These are phyloP conservation scores for Odontesthes bonariensis DNA, from an alignment of 2,113 vertebrate genomes.

Conservation along the genomic window DNA sequence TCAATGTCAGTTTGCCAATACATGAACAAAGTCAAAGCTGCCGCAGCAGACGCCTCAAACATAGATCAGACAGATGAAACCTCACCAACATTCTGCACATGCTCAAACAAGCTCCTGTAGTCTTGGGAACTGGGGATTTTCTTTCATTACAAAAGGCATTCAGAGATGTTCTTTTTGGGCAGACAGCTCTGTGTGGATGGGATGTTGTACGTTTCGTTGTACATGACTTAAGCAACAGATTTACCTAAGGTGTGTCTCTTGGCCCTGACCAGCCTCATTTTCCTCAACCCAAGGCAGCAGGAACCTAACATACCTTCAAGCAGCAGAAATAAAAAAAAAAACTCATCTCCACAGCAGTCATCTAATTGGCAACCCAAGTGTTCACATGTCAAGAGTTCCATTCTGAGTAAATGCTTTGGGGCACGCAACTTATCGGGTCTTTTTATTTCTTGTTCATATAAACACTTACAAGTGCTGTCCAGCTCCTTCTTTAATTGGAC, in stretches of 20 bases:
- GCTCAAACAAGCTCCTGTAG: neutral
- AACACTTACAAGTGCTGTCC: neutral
- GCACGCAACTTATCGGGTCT: neutral
- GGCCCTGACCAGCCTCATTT: neutral
- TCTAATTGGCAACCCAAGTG: too few species aligned
- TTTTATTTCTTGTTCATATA: neutral
- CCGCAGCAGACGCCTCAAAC: neutral
- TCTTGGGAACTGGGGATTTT: neutral
- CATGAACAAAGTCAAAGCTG: neutral
- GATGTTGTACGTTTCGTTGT: neutral
- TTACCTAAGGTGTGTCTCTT: neutral
- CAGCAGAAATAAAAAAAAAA: neutral
- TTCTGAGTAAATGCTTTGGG: neutral
- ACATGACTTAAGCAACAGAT: too few species aligned
- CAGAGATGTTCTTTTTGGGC: neutral
- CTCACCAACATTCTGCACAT: neutral
- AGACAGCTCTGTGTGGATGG: neutral
- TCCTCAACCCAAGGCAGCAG: neutral
- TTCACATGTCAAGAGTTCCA: neutral
- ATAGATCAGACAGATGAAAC: neutral
- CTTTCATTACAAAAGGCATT: too few species aligned
- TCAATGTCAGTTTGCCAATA: constrained; percentile 3
- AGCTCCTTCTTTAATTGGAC: neutral
- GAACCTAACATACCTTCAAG: neutral
- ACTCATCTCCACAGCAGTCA: too few species aligned